These are phyloP conservation scores for Chloroclysta siterata DNA, from an alignment of 2,888 invertebrate species.

Conservation along the genomic window DNA sequence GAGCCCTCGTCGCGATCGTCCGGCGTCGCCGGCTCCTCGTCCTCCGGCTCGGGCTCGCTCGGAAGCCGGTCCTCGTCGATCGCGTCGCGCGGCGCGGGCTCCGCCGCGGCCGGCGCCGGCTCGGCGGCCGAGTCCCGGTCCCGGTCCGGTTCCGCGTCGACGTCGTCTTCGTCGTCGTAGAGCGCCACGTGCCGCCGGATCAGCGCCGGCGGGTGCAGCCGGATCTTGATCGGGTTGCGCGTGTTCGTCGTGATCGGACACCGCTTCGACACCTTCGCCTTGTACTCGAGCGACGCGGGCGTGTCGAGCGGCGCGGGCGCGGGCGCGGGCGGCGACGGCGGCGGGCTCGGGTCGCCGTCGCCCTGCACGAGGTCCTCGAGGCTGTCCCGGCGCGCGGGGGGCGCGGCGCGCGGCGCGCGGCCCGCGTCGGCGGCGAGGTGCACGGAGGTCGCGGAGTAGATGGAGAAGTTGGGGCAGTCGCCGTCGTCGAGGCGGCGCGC, in stretches of 20 bases:
- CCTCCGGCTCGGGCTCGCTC: constrained; percentile 7
- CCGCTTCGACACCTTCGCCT: constrained; percentile 69
- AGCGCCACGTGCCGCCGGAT: constrained; percentile 80
- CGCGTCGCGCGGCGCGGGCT: neutral
- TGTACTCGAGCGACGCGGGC: constrained; percentile 50
- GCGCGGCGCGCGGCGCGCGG: constrained; percentile 39
- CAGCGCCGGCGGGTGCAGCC: constrained; percentile 75
- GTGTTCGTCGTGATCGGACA: constrained; percentile 71
- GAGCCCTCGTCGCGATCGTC: neutral
- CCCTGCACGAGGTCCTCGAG: constrained; percentile 61
- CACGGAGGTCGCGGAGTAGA: constrained; percentile 93
- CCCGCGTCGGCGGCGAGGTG: constrained; percentile 86
- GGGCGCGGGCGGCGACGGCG: constrained; percentile 15
- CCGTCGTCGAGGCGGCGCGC: constrained; percentile 74
- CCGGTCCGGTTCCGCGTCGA: neutral
- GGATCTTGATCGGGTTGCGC: constrained; percentile 75
- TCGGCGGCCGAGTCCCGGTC: neutral
- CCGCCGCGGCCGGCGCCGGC: neutral
- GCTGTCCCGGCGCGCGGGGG: constrained; percentile 37
- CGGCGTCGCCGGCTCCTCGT: neutral
- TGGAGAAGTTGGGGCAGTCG: constrained; percentile 93
- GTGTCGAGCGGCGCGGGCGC: neutral
- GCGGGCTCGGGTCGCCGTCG: constrained; percentile 49
- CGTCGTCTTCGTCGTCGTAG: constrained; percentile 84
- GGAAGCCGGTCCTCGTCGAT: constrained; percentile 4